Evolutionary conservation across 2,113 vertebrate genomes (phyloP).

Genomic region (Genyomyrus donnyi): DNA sequence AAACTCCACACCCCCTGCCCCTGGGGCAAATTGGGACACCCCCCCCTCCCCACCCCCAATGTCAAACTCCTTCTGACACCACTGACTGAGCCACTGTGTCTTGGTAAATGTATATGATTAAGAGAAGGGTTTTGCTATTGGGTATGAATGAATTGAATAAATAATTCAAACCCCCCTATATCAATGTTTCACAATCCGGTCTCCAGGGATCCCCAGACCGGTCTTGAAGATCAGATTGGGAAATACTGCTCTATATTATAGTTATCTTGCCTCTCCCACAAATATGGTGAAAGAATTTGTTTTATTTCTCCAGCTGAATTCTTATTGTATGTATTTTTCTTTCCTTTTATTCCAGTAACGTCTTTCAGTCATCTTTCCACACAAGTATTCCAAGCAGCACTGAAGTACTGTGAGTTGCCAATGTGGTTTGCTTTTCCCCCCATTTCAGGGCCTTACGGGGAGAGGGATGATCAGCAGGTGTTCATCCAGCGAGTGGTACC

Average conservation of each 20-base stretch:
- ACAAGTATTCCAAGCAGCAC: not conserved
- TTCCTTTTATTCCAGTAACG: not conserved
- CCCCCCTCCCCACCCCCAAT: too few relatives aligned
- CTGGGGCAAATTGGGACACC: too few relatives aligned
- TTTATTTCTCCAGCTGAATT: not conserved
- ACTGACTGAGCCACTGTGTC: not conserved
- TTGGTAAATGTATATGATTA: not conserved
- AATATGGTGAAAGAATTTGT: too few relatives aligned
- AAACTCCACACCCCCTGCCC: too few relatives aligned
- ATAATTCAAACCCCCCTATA: not conserved
- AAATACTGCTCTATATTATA: not conserved
- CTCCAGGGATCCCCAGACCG: not conserved
- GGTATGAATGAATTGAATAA: not conserved
- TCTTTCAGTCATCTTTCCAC: not conserved
- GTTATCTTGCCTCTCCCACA: not conserved
- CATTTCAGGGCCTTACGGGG: slow-evolving; percentile 74
- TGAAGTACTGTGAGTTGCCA: not conserved
- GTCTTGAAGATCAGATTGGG: not conserved
- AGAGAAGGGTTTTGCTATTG: not conserved
- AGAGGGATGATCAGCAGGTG: slow-evolving; percentile 83
- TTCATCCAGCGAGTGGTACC: slow-evolving; percentile 88
- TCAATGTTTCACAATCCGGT: not conserved
- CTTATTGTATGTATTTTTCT: not conserved
- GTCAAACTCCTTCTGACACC: not conserved
- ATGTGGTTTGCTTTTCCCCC: not conserved